These are phyloP conservation scores for Orycteropus afer DNA, from an alignment of 2,113 vertebrate genomes.

Conservation along the genomic window DNA sequence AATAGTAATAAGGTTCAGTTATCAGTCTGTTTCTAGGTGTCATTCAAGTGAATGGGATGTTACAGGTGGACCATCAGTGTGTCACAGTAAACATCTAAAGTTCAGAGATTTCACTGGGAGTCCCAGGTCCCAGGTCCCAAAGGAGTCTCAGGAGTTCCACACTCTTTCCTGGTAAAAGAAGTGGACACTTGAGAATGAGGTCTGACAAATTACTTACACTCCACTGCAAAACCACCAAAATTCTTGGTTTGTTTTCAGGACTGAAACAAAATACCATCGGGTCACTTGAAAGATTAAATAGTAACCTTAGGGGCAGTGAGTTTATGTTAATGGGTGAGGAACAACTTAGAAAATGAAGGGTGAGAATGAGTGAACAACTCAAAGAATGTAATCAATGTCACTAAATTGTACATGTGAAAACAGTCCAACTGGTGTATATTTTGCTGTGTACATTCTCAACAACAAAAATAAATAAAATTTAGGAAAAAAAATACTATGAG, in stretches of 20 bases:
- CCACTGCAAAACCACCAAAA: conserved; percentile 56
- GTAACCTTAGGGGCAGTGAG: too few species aligned
- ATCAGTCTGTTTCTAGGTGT: not conserved
- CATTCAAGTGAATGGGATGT: not conserved
- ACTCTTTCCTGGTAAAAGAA: not conserved
- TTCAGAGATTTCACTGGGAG: not conserved
- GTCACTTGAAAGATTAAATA: conserved; percentile 12
- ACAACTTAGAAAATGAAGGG: too few species aligned
- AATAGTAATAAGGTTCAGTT: not conserved
- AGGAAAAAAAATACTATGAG: conserved; percentile 4
- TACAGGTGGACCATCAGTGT: not conserved
- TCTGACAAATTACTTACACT: not conserved
- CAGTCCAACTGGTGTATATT: too few species aligned
- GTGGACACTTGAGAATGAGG: conserved; percentile 15
- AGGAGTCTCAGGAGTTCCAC: not conserved
- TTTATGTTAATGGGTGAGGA: too few species aligned
- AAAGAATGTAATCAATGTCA: too few species aligned
- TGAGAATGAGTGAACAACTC: too few species aligned
- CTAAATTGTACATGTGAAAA: too few species aligned
- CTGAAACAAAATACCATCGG: conserved; percentile 68
- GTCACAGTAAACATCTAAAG: not conserved
- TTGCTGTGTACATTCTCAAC: too few species aligned
- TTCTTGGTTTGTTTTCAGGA: conserved; percentile 72
- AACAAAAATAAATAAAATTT: too few species aligned
- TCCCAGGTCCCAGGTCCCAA: not conserved